phyloP scores from a whole-genome alignment of 2,797 vertebrate species.

The Leucoraja ocellata region DNA sequence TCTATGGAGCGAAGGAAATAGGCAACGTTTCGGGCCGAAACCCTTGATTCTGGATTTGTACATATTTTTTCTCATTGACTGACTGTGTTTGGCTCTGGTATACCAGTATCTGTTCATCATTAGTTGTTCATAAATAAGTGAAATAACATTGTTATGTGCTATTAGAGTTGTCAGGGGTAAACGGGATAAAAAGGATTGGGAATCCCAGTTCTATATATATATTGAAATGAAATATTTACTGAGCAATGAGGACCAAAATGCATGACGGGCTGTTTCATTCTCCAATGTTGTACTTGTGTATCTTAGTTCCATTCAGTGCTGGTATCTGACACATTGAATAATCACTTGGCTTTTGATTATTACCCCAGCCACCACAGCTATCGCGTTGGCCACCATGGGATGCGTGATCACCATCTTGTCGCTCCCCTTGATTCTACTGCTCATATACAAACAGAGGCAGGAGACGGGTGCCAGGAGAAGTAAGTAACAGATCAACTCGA shows the following conservation, averaged over 20 bases:
- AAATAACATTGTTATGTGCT: too few species aligned
- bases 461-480: slow-evolving; percentile 61
- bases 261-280: too few species aligned
- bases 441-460: slow-evolving; percentile 93
- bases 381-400: slow-evolving; percentile 70
- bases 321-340: too few species aligned
- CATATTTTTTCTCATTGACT: too few species aligned
- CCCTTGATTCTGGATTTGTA: too few species aligned
- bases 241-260: background rate
- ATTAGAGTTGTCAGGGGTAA: too few species aligned
- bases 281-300: background rate
- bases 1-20: too few species aligned
- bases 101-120: too few species aligned
- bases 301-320: background rate
- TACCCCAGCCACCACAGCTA: slow-evolving; percentile 68
- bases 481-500: slow-evolving; percentile 48
- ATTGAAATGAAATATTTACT: background rate
- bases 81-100: too few species aligned
- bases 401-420: slow-evolving; percentile 83
- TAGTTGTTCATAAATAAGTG: too few species aligned
- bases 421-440: slow-evolving; percentile 81
- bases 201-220: background rate
- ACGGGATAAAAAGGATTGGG: too few species aligned
- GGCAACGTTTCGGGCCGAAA: too few species aligned
- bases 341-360: slow-evolving; percentile 5